Base-by-base conservation (phyloP, 2,888 invertebrate species). In the Dascillus cervinus region DNA sequence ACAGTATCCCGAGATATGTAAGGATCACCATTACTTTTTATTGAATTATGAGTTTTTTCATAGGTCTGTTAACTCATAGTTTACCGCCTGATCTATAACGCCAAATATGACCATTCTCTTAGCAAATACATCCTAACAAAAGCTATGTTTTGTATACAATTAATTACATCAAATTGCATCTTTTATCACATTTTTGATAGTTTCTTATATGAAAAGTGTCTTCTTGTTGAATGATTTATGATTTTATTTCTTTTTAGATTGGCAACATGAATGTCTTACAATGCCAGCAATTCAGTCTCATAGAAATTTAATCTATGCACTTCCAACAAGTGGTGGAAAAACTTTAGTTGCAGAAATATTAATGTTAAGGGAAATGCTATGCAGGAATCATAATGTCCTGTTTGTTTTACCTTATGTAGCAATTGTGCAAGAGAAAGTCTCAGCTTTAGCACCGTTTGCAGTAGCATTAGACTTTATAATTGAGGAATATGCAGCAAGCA, bases 281-380 rank as follows among this genome's bases (percentile, higher is more conserved):
- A 67, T 91, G 19, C 72, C 77, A n/a, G 82, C 87, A 2, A 70
- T 92, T 12, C 66, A 71, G 35, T 63, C 75, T 6, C 74, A 82
- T 21, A 72, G 70, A 42, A 97, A 97, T 67, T 70, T 96, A 22
- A 82, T 97, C 37, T 91, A 95, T 56, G 88, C 91, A 0, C 63
- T 96, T 22, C 96, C 97, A 0, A 97, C 96, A 0, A 94, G 95
- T 56, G 96, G 96, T 1, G 97, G 96, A 1, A 97, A 97, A 69
- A 97, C 97, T 1, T 67, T 97, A 13, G 94, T 97, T 6, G 95
- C 97, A 0, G 97, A 97, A 66, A 84, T 97, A 37, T 69, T 97
- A 26, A 91, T 97, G 72, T 65, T 96, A 10, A 71, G 81, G 22
- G 90, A 95, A 67, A 66, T 96, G 3, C 62, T 95, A 5, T 82